Base-by-base conservation (phyloP, 2,797 vertebrate species). In the Pantherophis vulpinus region DNA sequence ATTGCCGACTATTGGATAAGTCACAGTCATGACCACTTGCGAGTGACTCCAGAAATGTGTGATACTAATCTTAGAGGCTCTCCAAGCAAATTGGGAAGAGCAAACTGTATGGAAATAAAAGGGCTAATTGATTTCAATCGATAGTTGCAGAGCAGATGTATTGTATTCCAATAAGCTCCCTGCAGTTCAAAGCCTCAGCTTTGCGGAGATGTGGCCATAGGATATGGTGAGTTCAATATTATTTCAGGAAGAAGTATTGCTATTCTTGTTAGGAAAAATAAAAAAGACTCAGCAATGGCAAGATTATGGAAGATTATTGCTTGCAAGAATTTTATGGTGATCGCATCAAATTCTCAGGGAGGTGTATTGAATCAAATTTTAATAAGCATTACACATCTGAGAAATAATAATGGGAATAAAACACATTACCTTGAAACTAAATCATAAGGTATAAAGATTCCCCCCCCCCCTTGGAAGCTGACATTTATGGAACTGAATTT, bases 61-160 rank as follows among this genome's bases (percentile, higher is more conserved):
- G 47, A 10, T 54, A 90, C 74, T 96, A 94, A 95, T 94, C 93
- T 96, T 94, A 93, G 29, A 2, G 74, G 93, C 94, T 91, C 91
- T 95, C 89, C 90, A 27, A 95, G 83, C 87, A 91, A 95, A 93
- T 5, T 4, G 20, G 90, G 95, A 42, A 91, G 91, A 93, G 95
- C 92, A 96, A 61, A 61, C 56, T 95, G 55, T 94, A 91, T 92
- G 89, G 92, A 96, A 96, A 95, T 58, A 95, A 90, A 96, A 88
- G 58, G 58, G 93, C 94, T 96, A 96, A 96, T 96, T 96, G 95
- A 93, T 93, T 93, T 95, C 96, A 97, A 96, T 96, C 94, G 92
- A 90, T 94, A 96, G 89, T 96, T 63, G 91, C 2, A 91, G 94
- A 97, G 95, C 27, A 93, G 63, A 94, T 92, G 90, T 94, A 91